Conservation (phyloP, 2,797 vertebrate species). For the Enteromius unitaeniatus region DNA sequence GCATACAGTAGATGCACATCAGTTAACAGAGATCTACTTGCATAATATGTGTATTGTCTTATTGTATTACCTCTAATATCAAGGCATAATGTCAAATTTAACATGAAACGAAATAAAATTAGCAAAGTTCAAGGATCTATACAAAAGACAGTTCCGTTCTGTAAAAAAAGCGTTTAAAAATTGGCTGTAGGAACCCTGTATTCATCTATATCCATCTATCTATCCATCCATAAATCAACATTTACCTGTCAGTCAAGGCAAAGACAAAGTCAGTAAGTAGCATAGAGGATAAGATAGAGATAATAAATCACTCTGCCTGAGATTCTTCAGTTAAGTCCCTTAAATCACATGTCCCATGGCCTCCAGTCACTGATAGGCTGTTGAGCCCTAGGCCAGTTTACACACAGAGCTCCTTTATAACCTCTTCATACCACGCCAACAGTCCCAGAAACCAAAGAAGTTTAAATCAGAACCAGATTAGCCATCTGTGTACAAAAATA, state of each 20-base stretch:
- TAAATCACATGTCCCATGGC: slow-evolving; percentile 63
- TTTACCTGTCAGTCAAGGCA: neutral
- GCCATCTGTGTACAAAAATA: neutral
- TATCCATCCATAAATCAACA: neutral
- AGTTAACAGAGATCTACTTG: too few relatives aligned
- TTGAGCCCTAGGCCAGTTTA: neutral
- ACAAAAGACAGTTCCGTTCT: too few relatives aligned
- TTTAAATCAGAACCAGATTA: neutral
- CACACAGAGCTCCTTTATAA: slow-evolving; percentile 30
- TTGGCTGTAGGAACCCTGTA: too few relatives aligned
- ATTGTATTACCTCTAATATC: too few relatives aligned
- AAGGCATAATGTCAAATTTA: too few relatives aligned
- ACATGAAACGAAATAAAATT: too few relatives aligned
- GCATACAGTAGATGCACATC: too few relatives aligned
- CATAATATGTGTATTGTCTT: too few relatives aligned
- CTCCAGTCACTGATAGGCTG: slow-evolving; percentile 40
- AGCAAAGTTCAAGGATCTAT: too few relatives aligned
- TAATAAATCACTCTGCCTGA: slow-evolving; percentile 9
- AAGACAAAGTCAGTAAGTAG: neutral
- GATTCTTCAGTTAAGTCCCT: slow-evolving; percentile 33
- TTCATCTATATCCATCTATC: too few relatives aligned
- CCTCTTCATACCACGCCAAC: neutral
- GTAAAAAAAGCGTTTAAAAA: too few relatives aligned
- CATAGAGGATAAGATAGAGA: neutral
- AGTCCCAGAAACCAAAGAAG: neutral